Base-by-base conservation (phyloP, 2,113 vertebrate genomes). In the Amblyornis subalaris region DNA sequence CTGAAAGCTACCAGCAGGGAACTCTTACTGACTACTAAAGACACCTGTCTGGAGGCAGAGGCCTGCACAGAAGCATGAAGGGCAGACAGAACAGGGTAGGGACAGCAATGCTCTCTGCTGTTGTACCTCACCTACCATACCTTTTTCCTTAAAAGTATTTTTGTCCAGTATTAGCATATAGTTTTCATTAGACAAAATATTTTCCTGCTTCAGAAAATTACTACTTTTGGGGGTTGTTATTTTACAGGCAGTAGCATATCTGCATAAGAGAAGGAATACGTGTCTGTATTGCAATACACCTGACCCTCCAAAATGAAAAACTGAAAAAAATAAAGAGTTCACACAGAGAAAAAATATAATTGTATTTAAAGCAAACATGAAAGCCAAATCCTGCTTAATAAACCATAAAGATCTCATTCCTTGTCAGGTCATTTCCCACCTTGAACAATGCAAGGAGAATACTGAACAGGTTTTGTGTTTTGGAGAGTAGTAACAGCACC, bases 1-100 rank as follows among this genome's bases (percentile, higher is more conserved):
- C 64, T 96, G 94, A 96, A 98, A 97, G 97, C 95, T 94, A 40
- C 84, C 91, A 95, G 97, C 86, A 90, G 81, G 94, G 91, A 93
- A 69, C 24, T 78, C 44, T 44, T 77, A 31, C 11, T 92, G 54
- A n/a, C 23, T 61, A 33, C 50, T 67, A 70, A 53, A 76, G 85
- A 62, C 48, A 36, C 77, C 90, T 35, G 88, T 95, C 44, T 64
- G 93, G 88, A 94, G 93, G 91, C 89, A 88, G 42, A 79, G 62
- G 84, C 54, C 90, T 91, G 90, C 66, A 81, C 9, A 85, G 57
- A 84, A 65, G 76, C n/a, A 61, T 54, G 72, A 90, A 72, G 61
- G 86, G 58, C 60, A 67, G 40, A 22, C 38, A 84, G 71, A 50
- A 65, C 1, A 78, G 51, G 14, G 78, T 14, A 57, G 80, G 26